Conservation (phyloP, 2,797 vertebrate genomes). For the Euthynnus affinis region DNA sequence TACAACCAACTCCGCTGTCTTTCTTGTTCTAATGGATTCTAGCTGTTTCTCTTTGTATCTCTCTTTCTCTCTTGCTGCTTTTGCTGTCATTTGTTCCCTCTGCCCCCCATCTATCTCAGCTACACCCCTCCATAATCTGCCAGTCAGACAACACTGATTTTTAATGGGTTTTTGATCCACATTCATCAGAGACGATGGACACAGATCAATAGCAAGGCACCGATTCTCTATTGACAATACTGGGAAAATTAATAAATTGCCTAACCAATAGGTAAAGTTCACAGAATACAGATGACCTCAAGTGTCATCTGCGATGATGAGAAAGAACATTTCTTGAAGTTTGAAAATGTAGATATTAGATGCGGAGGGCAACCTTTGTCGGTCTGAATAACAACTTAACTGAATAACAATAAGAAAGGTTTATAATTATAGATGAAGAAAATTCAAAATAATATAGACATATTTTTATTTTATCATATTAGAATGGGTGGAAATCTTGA, state of each 20-base stretch:
- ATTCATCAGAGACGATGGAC: conserved; percentile 38
- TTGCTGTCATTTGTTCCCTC: not conserved
- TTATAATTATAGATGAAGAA: not conserved
- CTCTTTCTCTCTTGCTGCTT: not conserved
- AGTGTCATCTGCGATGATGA: not conserved
- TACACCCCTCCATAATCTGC: conserved; percentile 4
- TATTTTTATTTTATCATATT: no score
- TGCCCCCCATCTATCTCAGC: not conserved
- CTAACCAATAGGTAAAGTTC: not conserved
- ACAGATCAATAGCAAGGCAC: conserved; percentile 36
- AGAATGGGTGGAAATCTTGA: no score
- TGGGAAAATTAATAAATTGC: conserved; percentile 4
- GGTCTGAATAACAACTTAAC: not conserved
- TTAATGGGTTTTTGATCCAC: conserved; percentile 51
- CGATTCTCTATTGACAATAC: conserved; percentile 20
- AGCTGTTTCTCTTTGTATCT: not conserved
- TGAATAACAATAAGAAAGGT: not conserved
- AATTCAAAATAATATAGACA: no score
- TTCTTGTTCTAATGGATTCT: conserved; percentile 9
- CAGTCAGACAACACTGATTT: conserved; percentile 24
- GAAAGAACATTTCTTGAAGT: not conserved
- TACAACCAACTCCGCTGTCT: conserved; percentile 9
- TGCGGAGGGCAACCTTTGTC: not conserved
- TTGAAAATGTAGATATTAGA: not conserved
- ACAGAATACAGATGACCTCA: conserved; percentile 9